Evolutionary conservation across 2,888 invertebrate genomes (phyloP), one percentile per base, ranked within the genome.

Genomic region (Drosophila ustulata): DNA sequence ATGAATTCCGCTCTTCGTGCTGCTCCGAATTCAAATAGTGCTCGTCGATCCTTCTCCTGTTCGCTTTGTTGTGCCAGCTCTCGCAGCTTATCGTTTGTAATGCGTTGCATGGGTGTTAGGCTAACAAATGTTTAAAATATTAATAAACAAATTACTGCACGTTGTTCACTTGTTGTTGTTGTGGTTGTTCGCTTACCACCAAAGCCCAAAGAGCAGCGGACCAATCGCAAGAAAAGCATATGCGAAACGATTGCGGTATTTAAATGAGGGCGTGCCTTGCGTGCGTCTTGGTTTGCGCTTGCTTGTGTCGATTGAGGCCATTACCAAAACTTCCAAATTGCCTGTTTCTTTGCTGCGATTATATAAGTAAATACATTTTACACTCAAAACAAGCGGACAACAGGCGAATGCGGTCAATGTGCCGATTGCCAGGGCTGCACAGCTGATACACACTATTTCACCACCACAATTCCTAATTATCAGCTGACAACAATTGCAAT

Each of bases 221-320:
- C 92, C 93, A n/a, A 93, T 50, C 37, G 91, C 90, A 70, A 95
- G 45, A 7, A 93, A 67, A 30, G 93, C 93, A 23, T 92, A 78
- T 9, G 93, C 94, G 74, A 94, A 92, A 66, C 93, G 92, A 90
- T 95, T 95, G 72, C 95, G 92, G 66, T 93, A 93, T 70, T 82
- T 89, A 74, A 93, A 94, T 52, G 95, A 94, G 47, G 95, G 95
- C 46, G 95, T 95, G 79, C 95, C 95, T 91, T 93, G 93, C 67
- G 95, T 91, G 92, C 94, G 93, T 91, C 95, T 93, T 72, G 95
- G 95, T 93, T 95, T 95, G 90, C 95, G 93, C 89, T 93, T 93
- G 75, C 92, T 93, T 56, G 93, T 92, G 92, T 94, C 94, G 68
- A 79, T 87, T 37, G 79, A 70, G 47, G 81, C 90, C 90, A 91